Base-by-base conservation (phyloP, 2,113 vertebrate species). In the Oryzias javanicus region DNA sequence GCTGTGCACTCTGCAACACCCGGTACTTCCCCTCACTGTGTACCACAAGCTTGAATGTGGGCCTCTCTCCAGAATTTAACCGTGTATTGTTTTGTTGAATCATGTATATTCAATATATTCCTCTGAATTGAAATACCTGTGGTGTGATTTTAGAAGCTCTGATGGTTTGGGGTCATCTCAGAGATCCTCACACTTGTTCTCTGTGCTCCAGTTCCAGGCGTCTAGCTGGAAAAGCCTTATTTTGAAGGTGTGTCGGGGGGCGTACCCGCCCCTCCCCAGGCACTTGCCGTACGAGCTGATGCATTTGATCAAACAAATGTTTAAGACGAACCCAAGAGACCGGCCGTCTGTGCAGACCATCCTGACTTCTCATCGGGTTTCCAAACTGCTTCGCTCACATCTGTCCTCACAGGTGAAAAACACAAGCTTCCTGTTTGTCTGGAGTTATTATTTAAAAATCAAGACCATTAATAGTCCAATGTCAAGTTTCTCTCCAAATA, bases 191-290 rank as follows among this genome's bases (percentile, higher is more conserved):
- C 48, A 1, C 44, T 17, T 58, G n/a, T 60, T 29, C 58, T 17
- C 40, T 61, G 50, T 55, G 42, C 81, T 35, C 25, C 79, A 98
- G 96, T 98, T 98, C 86, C 94, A 98, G 88, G 94, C 95, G 5
- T 83, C 82, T 4, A 97, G 95, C 84, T 98, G 95, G 95, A 98
- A 95, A 83, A 93, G 90, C 79, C 91, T 98, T 62, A 96, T 97
- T 54, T 85, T 98, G 16, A 97, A 95, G 89, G 94, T 97, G 86
- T 98, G 95, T 69, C 91, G 94, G 49, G 96, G 96, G 1, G 80
- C 92, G 1, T 92, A 94, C 54, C 75, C 77, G 15, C 94, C 95
- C 3, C 87, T 97, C 25, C 96, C 96, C 0, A 67, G 60, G 47
- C 93, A 91, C 49, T 93, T 96, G 69, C 94, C 94, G 29, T 94